These are phyloP conservation scores for Sebastes steindachneri DNA, from an alignment of 2,797 vertebrate genomes.

Conservation along the genomic window DNA sequence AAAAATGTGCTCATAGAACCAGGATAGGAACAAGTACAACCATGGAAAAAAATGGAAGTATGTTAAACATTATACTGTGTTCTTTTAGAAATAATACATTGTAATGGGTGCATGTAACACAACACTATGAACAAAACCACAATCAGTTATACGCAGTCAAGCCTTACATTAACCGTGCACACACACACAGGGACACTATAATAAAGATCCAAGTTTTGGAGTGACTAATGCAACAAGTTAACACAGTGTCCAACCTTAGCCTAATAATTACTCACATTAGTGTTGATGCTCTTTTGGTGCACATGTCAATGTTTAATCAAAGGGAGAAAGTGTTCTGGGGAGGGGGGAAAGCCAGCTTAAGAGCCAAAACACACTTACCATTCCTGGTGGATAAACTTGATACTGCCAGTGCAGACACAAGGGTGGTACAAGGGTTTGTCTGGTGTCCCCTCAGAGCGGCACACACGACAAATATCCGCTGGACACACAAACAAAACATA, in stretches of 20 bases:
- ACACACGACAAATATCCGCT: constrained; percentile 98
- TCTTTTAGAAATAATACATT: not conserved
- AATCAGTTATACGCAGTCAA: not conserved
- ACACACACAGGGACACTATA: not conserved
- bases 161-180: not conserved
- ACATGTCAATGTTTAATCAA: not conserved
- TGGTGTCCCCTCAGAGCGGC: constrained; percentile 96
- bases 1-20: not conserved
- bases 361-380: constrained; percentile 86
- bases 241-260: not conserved
- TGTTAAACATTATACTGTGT: not conserved
- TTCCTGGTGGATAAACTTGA: constrained; percentile 99
- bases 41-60: not conserved
- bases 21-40: not conserved
- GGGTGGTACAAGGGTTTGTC: constrained; percentile 99
- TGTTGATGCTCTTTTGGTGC: not conserved
- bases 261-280: not conserved
- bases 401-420: constrained; percentile 99
- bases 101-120: too few species aligned
- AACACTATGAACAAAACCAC: not conserved
- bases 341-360: not conserved
- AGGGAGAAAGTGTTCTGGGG: not conserved
- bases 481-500: constrained; percentile 26
- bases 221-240: not conserved
- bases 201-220: not conserved